Percentiles rank a stretch among this genome's conserved stretches.
Conservation (phyloP, 2,888 invertebrate species). For the Pilophorus perplexus region DNA sequence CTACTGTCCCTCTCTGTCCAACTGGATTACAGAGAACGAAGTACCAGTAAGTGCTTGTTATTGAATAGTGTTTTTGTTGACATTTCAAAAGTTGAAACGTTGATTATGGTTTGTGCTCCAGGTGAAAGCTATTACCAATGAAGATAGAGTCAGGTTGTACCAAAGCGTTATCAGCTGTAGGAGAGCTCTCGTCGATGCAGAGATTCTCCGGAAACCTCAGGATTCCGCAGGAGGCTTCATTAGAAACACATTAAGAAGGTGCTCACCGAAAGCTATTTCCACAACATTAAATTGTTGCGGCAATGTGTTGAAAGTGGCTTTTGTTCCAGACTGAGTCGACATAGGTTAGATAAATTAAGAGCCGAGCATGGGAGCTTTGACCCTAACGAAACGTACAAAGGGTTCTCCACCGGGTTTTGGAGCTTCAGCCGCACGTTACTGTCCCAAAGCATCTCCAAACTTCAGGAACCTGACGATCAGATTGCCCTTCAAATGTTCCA, state of each 20-base stretch:
- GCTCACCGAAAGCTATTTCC: constrained; percentile 2
- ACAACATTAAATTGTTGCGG: background rate
- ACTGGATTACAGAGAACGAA: constrained; percentile 75
- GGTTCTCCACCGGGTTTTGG: constrained; percentile 84
- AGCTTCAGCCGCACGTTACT: constrained; percentile 79
- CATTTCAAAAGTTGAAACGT: background rate
- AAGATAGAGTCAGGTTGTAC: constrained; percentile 82
- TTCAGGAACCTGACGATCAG: constrained; percentile 83
- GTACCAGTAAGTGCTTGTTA: constrained; percentile 62
- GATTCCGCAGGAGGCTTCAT: constrained; percentile 83
- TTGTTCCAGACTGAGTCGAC: constrained; percentile 65
- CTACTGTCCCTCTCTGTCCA: constrained; percentile 81
- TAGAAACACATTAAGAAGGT: constrained; percentile 80
- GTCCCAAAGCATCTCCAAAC: constrained; percentile 77
- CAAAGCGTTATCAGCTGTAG: constrained; percentile 83
- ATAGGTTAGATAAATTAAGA: constrained; percentile 73
- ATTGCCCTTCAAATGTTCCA: constrained; percentile 85
- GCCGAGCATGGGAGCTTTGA: constrained; percentile 63
- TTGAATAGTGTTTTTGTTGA: constrained; percentile 22
- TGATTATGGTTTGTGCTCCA: no score
- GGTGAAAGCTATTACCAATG: constrained; percentile 72
- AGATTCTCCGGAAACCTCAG: constrained; percentile 75
- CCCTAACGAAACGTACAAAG: constrained; percentile 81
- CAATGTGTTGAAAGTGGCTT: background rate
- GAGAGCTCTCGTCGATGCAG: constrained; percentile 77